phyloP scores from a whole-genome alignment of 2,113 vertebrate species.

The Rhombomys opimus region DNA sequence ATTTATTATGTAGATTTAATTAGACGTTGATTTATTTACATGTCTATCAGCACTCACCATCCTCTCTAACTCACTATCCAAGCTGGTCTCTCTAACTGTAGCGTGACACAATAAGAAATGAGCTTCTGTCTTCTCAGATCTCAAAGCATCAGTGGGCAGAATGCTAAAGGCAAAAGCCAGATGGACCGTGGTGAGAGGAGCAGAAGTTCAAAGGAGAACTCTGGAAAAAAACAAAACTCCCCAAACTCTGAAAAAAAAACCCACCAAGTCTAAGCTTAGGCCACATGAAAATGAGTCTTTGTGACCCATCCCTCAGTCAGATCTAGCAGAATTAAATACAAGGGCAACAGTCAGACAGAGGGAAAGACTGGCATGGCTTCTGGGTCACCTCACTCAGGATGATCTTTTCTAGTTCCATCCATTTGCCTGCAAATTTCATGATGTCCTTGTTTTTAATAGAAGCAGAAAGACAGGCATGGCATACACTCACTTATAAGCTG shows the following conservation, averaged over 20 bases:
- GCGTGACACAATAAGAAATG: background rate
- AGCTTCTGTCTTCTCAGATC: constrained; percentile 3
- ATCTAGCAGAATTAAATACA: background rate
- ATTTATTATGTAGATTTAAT: constrained; percentile 85
- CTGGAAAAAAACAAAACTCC: background rate
- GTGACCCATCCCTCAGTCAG: background rate
- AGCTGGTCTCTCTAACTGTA: background rate
- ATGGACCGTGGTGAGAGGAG: background rate
- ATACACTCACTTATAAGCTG: no score
- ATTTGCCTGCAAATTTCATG: no score
- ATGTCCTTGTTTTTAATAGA: no score
- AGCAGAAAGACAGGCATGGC: no score
- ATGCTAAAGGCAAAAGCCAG: background rate
- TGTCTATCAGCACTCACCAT: constrained; percentile 77
- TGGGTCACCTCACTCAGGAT: no score
- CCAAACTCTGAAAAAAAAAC: background rate
- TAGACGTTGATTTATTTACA: constrained; percentile 82
- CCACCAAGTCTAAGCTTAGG: background rate
- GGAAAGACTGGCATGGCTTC: background rate
- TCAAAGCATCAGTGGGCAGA: background rate
- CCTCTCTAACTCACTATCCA: background rate
- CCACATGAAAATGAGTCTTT: background rate
- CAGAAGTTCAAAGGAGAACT: background rate
- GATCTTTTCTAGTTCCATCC: no score
- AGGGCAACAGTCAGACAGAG: background rate